Conservation (phyloP, 1,140 invertebrate species). For the Zelostemma sp. region DNA sequence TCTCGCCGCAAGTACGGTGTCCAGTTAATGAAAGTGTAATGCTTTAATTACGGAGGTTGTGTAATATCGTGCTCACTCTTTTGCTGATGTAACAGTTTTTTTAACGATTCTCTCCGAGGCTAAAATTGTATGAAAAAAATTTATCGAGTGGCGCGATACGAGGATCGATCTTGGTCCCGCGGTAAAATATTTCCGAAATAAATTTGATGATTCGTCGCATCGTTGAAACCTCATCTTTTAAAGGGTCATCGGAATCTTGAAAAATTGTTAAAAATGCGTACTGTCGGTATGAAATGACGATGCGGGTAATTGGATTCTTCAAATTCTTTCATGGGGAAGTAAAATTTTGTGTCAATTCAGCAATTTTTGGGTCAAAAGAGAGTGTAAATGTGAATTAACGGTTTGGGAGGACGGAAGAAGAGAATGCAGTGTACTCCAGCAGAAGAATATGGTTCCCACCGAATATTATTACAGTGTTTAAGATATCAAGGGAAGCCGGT, state of each 20-base stretch:
- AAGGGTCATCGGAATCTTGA: too few species aligned
- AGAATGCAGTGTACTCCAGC: conserved; percentile 21
- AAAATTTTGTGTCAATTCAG: conserved; percentile 29
- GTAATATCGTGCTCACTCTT: conserved; percentile 10
- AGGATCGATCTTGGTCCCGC: too few species aligned
- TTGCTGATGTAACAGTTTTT: too few species aligned
- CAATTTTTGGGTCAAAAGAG: conserved; percentile 38
- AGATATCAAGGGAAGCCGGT: conserved; percentile 24
- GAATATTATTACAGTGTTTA: conserved; percentile 25
- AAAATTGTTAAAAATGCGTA: conserved; percentile 15
- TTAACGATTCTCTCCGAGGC: too few species aligned
- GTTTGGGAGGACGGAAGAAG: conserved; percentile 26
- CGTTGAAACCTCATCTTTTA: too few species aligned
- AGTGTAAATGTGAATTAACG: conserved; percentile 34
- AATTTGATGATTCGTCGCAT: too few species aligned
- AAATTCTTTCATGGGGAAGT: conserved; percentile 19
- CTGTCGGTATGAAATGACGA: background rate
- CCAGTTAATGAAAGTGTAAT: conserved; percentile 31
- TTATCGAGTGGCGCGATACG: too few species aligned
- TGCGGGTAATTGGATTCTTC: background rate
- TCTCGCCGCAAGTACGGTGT: conserved; percentile 18
- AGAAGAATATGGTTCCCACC: conserved; percentile 25
- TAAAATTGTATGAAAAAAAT: too few species aligned
- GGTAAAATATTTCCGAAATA: too few species aligned
- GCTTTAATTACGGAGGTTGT: conserved; percentile 37